Percentiles rank a stretch among this genome's conserved stretches.
These are phyloP conservation scores for Lagodon rhomboides DNA, from an alignment of 2,797 vertebrate species.

Conservation along the genomic window DNA sequence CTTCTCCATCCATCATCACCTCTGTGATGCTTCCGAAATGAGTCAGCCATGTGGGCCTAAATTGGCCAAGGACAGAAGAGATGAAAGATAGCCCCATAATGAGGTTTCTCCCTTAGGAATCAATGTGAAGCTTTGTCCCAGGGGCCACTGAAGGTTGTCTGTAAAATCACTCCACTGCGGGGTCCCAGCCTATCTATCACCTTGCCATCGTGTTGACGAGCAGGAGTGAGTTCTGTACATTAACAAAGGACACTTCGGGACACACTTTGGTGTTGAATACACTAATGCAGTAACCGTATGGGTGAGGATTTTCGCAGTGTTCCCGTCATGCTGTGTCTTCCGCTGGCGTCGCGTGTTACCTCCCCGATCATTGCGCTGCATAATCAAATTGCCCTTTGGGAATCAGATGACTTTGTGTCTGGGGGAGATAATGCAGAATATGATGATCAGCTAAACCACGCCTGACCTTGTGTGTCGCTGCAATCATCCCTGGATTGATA, in stretches of 20 bases:
- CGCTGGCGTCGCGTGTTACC: constrained; percentile 33
- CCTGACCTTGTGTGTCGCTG: constrained; percentile 68
- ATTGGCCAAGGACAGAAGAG: constrained; percentile 80
- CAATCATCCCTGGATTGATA: constrained; percentile 70
- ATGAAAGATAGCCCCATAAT: constrained; percentile 80
- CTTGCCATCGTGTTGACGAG: constrained; percentile 46
- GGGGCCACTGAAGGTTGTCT: constrained; percentile 74
- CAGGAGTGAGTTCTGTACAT: constrained; percentile 20
- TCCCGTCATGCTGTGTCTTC: constrained; percentile 44
- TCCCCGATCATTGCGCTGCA: constrained; percentile 52
- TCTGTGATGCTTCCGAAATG: constrained; percentile 62
- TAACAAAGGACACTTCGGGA: constrained; percentile 30
- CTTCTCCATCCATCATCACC: constrained; percentile 61
- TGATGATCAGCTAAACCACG: constrained; percentile 70
- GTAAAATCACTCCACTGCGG: constrained; percentile 62
- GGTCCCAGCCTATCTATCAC: constrained; percentile 54
- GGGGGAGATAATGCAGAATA: constrained; percentile 68
- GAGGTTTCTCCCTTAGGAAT: constrained; percentile 78
- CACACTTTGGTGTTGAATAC: constrained; percentile 21
- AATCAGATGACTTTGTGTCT: constrained; percentile 76
- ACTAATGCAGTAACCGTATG: not conserved
- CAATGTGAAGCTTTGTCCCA: constrained; percentile 73
- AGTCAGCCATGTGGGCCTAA: constrained; percentile 65
- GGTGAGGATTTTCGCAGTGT: not conserved
- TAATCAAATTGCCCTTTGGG: constrained; percentile 72